Evolutionary conservation across 92 coral and sea anemone species (phyloP), one percentile per base, ranked within the genome.

Genomic region (Siderastrea siderea): DNA sequence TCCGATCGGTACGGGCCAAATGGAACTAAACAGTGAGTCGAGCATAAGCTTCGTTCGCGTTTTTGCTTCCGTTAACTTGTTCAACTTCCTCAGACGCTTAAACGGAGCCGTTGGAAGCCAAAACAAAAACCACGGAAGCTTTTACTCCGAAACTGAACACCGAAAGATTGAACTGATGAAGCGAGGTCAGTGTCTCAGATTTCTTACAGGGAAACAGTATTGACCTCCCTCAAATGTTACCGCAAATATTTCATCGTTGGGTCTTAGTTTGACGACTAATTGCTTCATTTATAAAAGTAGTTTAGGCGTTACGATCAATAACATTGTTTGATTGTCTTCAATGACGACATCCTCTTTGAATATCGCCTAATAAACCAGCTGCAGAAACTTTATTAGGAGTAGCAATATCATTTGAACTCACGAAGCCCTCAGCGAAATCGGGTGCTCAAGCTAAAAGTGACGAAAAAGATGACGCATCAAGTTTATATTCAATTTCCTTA

Each of bases 1-100:
- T 5, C 86, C 86, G 26, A 71, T 69, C 12, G 86, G 86, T 46
- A 71, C 78, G 8, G 86, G 86, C 86, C 86, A 82, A 17, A 82
- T 82, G 19, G 78, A 82, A 9, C 55, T 55, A 19, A 70, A 70
- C 4, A 82, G n/a, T 5, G 86, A 69, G 19, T 15, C 16, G 13
- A 82, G 66, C 77, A 70, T 70, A 79, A 79, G 74, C 74, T 63
- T 51, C 58, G 38, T n/a, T 44, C 45, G 14, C 17, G 15, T 16
- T 17, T 3, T 3, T n/a, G 72, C 59, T 47, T 76, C 50, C 50
- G 80, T n/a, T n/a, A 65, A 65, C 15, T 60, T 12, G 16, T 6
- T 12, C 16, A 45, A 77, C 81, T 60, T 77, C 81, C 54, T 38
- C 17, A 15, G 10, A 3, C 68, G 81, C 81, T 14, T 7, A 78